phyloP scores from a whole-genome alignment of 2,888 invertebrate genomes.

The Leptopilina drosophilae region DNA sequence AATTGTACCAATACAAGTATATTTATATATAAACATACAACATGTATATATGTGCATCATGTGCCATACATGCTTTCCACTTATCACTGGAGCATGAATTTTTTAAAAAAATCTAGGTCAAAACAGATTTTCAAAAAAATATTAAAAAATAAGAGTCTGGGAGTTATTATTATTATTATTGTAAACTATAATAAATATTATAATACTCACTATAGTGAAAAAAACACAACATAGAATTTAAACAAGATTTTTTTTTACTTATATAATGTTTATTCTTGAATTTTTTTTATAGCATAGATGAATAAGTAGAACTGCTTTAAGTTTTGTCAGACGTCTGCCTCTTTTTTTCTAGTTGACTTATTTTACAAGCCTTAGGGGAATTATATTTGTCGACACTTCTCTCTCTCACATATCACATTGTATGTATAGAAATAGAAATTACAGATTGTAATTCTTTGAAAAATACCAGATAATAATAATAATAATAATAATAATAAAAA shows the following conservation, averaged over 20 bases:
- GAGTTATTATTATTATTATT: not conserved
- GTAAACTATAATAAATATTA: not conserved
- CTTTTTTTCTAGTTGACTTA: conserved; percentile 25
- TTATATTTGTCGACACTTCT: conserved; percentile 9
- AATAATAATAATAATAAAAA: not conserved
- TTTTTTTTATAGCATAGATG: not conserved
- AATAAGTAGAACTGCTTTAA: not conserved
- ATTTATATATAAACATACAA: no score
- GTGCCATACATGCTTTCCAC: not conserved
- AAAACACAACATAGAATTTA: not conserved
- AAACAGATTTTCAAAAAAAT: not conserved
- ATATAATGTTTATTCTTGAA: not conserved
- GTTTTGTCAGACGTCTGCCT: conserved; percentile 12
- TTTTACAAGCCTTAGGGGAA: conserved; percentile 21
- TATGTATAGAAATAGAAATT: not conserved
- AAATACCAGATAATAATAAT: not conserved
- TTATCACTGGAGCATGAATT: conserved; percentile 5
- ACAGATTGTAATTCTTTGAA: not conserved
- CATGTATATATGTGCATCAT: not conserved
- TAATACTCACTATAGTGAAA: not conserved
- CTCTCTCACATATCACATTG: not conserved
- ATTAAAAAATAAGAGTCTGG: not conserved
- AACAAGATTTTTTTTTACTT: not conserved
- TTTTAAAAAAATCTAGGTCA: not conserved
- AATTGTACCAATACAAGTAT: not conserved